Evolutionary conservation across 2,888 invertebrate species (phyloP).

Genomic region (Cerastoderma edule): DNA sequence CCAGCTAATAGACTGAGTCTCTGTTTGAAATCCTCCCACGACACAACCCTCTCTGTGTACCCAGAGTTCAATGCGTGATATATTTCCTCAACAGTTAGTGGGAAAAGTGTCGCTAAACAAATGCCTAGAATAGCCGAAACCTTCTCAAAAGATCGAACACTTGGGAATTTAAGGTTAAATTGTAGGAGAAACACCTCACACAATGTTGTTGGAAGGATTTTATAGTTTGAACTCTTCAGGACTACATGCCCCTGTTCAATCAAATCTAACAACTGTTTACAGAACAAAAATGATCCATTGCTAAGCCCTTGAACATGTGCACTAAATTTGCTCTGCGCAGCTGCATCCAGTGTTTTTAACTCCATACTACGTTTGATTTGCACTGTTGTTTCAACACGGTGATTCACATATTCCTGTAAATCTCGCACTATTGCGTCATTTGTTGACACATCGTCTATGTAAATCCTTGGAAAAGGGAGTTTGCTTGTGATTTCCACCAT

Average conservation of each 20-base stretch:
- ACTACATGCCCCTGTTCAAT: conserved; percentile 96
- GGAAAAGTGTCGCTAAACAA: conserved; percentile 95
- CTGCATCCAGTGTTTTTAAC: conserved; percentile 77
- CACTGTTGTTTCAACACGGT: conserved; percentile 91
- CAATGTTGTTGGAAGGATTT: conserved; percentile 85
- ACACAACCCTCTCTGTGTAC: conserved; percentile 90
- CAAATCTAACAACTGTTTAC: conserved; percentile 95
- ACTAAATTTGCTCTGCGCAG: conserved; percentile 87
- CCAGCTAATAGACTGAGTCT: conserved; percentile 93
- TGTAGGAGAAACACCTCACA: conserved; percentile 91
- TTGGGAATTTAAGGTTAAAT: conserved; percentile 95
- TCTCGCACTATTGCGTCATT: conserved; percentile 85
- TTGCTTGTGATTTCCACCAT: conserved; percentile 92
- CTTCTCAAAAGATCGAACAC: conserved; percentile 94
- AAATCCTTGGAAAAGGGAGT: conserved; percentile 88
- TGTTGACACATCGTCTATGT: conserved; percentile 78
- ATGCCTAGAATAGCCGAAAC: conserved; percentile 93
- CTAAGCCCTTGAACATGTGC: conserved; percentile 93
- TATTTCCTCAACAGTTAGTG: conserved; percentile 94
- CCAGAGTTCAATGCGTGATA: conserved; percentile 96
- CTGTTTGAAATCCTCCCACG: conserved; percentile 95
- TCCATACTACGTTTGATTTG: conserved; percentile 91
- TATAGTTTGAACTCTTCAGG: conserved; percentile 96
- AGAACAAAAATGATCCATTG: conserved; percentile 95
- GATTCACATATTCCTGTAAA: conserved; percentile 93